Conservation (phyloP, 2,113 vertebrate species). For the Antechinus stuartii region DNA sequence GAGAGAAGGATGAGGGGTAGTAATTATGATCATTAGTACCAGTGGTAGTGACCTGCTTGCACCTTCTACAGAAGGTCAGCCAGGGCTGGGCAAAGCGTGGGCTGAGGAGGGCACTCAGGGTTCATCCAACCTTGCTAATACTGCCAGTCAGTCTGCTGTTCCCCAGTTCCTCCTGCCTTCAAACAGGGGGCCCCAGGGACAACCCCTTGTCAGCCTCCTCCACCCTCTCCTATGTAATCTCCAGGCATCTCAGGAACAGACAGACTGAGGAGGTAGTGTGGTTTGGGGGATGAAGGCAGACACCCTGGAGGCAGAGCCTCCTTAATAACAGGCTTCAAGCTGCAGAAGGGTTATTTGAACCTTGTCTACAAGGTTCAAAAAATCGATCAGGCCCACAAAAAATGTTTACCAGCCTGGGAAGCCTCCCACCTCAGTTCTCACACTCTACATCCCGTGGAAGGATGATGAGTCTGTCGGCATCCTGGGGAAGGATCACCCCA, state of each 20-base stretch:
- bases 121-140: background rate
- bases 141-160: background rate
- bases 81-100: background rate
- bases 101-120: background rate
- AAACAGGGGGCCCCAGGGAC: conserved; percentile 60
- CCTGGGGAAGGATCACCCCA: background rate
- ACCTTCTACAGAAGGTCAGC: background rate
- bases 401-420: background rate
- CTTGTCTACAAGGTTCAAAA: conserved; percentile 68
- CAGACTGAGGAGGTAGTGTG: conserved; percentile 55
- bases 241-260: conserved; percentile 55
- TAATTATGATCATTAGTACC: background rate
- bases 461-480: background rate
- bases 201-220: conserved; percentile 12
- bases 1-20: background rate
- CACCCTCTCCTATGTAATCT: background rate
- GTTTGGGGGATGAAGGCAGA: conserved; percentile 72
- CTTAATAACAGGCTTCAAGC: conserved; percentile 73
- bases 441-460: background rate
- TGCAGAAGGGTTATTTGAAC: conserved; percentile 67
- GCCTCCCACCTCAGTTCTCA: background rate
- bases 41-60: background rate
- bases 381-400: conserved; percentile 59
- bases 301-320: conserved; percentile 65
- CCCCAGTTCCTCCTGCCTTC: conserved; percentile 5